Base-by-base conservation (phyloP, 2,113 vertebrate genomes). In the Myotis lucifugus region DNA sequence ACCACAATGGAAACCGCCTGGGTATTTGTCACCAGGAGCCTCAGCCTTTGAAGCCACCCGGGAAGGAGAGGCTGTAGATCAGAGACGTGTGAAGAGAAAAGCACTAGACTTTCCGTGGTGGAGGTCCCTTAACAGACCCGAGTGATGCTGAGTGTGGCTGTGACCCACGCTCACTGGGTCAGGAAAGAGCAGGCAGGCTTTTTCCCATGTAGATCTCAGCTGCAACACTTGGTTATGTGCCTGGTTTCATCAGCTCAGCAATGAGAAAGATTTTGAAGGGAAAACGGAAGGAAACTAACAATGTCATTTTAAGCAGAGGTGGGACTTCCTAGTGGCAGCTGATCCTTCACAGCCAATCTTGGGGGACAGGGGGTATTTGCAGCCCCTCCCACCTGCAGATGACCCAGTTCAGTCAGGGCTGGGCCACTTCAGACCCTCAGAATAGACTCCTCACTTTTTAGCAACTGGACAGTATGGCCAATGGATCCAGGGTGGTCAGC, bases 51-150 rank as follows among this genome's bases (percentile, higher is more conserved):
- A 93, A 19, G 29, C 19, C 42, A 27, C 42, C n/a, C 5, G 1
- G 76, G 87, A 88, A 91, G 56, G n/a, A 46, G 29, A 52, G 29
- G 34, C 8, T 46, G 4, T 29, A 66, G 61, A 34, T 78, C 82
- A 84, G 70, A 88, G 69, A 27, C 1, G 0, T 10, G 52, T 23
- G 40, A 15, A n/a, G 7, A 34, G 88, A 50, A 40, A 64, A 73
- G n/a, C 2, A 0, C 69, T 5, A 34, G 34, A 21, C 46, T 73
- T 18, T 84, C 72, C 8, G 1, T 1, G 23, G 34, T 4, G 7
- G 50, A 46, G 81, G 5, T 19, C n/a, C 10, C 79, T 48, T 17
- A 42, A 6, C 46, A 78, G 48, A 69, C 37, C 13, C 13, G 12
- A 69, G 29, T 27, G 70, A 40, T 2, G 29, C 11, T n/a, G 19